Evolutionary conservation across 2,113 vertebrate species (phyloP), one percentile per base, ranked within the genome.

Genomic region (Rhinolophus ferrumequinum): DNA sequence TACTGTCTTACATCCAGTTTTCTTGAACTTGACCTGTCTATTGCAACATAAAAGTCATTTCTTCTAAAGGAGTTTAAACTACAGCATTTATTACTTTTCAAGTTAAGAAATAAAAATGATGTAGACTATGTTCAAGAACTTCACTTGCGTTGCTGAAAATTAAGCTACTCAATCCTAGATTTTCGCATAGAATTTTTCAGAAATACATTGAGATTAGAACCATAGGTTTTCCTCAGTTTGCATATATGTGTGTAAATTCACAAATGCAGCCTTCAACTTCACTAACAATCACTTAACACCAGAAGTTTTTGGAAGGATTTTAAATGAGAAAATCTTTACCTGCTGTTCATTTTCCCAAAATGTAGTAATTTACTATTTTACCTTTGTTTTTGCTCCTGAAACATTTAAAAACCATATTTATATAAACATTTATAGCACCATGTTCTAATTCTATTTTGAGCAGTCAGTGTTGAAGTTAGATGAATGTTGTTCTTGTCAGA

Each of bases 91-190:
- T 90, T 62, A 41, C 8, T 44, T 87, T 90, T 92, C 86, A 81
- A 94, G 33, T 50, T 79, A 69, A 94, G 50, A 77, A 90, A 87
- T 92, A 35, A 88, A 70, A 70, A 83, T 66, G 58, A 19, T 84
- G 50, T 2, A 95, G 18, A 56, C 5, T 50, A 10, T 90, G 30
- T 89, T 77, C 13, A 54, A 75, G 47, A 76, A 47, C 8, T 62
- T 79, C 33, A 72, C 66, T 91, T 85, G 60, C 41, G 16, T 91
- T 94, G 89, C 82, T 77, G 88, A 93, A 97, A 70, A 82, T 90
- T 77, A 69, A 84, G 14, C 90, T 89, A 41, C 21, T 88, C 8
- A 28, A 4, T 75, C 54, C 33, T 80, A 62, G 58, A 64, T 83
- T 85, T 58, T 47, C 56, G n/a, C 33, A 30, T 44, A 52, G 54